Evolutionary conservation across 2,113 vertebrate species (phyloP), one percentile per base, ranked within the genome.

Genomic region (Gnathonemus longibarbis): DNA sequence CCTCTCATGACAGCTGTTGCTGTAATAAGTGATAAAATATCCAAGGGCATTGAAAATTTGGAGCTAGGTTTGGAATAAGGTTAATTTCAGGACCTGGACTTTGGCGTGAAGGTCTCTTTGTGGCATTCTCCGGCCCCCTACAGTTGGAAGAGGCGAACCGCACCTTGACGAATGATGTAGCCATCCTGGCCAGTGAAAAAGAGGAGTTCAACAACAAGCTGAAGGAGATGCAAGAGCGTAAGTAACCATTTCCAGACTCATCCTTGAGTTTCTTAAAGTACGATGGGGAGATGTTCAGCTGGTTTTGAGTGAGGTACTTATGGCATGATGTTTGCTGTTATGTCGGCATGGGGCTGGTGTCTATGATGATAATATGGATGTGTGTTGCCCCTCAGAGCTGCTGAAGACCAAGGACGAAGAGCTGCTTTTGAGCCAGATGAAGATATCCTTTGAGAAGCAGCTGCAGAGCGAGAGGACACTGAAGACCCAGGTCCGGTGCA

Each of bases 141-240:
- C 92, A 99, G 98, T 93, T 99, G 92, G 98, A 99, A 93, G 98
- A 99, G 95, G 98, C 98, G 24, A 99, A 99, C 80, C 96, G 98
- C 92, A 99, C 97, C 2, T 94, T 99, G 90, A 99, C 98, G 5
- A 97, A 96, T 90, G 98, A 99, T 90, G 98, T 99, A 35, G 98
- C 97, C 88, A 99, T 99, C 94, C 96, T 99, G 88, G 98, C 98
- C 90, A 98, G 98, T 90, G 98, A 99, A 94, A 99, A 99, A 92
- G 98, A 99, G 93, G 98, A 99, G 88, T 93, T 99, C 77, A 99
- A 99, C 94, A 99, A 98, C 94, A 99, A 98, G 93, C 89, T 98
- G 89, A 98, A 97, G 93, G 98, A 98, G 87, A 91, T 93, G 19
- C 94, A 97, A 89, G 98, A 99, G 91, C 97, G 98, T 98, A 94